Evolutionary conservation across 2,888 invertebrate species (phyloP).

Genomic region (Trachelus troglodyta): DNA sequence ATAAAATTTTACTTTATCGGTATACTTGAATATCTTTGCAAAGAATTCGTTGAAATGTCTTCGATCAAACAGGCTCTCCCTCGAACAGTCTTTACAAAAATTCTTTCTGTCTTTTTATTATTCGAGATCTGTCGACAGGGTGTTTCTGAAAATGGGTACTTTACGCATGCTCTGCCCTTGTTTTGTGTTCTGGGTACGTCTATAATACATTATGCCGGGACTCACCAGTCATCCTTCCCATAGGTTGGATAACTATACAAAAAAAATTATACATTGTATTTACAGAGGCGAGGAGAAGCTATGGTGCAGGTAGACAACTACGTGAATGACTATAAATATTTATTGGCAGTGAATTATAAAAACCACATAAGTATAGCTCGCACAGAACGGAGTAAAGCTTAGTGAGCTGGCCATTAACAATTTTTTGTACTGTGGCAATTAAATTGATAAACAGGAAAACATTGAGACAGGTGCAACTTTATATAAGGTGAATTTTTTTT

Average conservation of each 20-base stretch:
- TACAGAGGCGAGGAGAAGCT: constrained; percentile 41
- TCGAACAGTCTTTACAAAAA: background rate
- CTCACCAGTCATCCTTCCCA: constrained; percentile 74
- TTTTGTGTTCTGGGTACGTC: constrained; percentile 17
- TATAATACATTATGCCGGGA: constrained; percentile 59
- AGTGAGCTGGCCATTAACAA: background rate
- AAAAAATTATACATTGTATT: constrained; percentile 57
- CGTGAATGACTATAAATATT: constrained; percentile 1
- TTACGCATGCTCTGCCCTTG: constrained; percentile 5
- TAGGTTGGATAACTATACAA: constrained; percentile 70
- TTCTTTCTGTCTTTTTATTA: background rate
- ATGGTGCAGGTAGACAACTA: constrained; percentile 16
- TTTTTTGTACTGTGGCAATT: background rate
- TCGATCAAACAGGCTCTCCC: background rate
- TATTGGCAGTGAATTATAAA: background rate
- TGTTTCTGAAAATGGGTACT: constrained; percentile 3
- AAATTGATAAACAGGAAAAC: background rate
- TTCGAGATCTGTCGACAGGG: background rate
- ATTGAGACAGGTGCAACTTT: background rate
- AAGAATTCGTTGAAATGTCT: background rate
- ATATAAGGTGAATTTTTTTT: background rate
- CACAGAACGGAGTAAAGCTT: background rate
- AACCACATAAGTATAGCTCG: background rate
- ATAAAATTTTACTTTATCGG: background rate
- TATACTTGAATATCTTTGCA: background rate